Base-by-base conservation (phyloP, 2,113 vertebrate genomes). In the Lontra canadensis region DNA sequence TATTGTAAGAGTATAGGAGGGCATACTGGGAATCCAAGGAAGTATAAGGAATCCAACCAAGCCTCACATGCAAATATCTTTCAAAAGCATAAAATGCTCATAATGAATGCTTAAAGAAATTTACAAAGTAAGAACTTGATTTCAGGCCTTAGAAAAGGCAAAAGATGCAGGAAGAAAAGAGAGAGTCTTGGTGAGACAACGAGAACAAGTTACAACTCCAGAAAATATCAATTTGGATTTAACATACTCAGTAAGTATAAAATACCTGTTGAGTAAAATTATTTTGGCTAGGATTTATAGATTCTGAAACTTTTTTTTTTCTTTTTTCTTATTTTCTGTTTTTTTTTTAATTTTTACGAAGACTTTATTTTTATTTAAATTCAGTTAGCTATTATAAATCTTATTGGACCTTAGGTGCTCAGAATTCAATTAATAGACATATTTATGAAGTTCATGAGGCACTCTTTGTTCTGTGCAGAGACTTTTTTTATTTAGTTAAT, bases 101-200 rank as follows among this genome's bases (percentile, higher is more conserved):
- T 44, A 36, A 8, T 39, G 3, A 92, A 29, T 47, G 47, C 25
- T 84, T 23, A 65, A 86, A 95, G 63, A 6, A 9, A 42, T 55
- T 95, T 29, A 79, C 97, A 85, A 97, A 97, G 57, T 93, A 1
- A 94, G 11, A 31, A 7, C 97, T 96, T 98, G 69, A 52, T 97
- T 97, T 89, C 99, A 99, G 99, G 99, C 99, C 95, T 99, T 99
- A 96, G 99, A 99, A 98, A 99, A 99, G 94, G 99, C 99, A 91
- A 99, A 99, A 99, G 99, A 99, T 95, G 99, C 99, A 20, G 99
- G 99, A 74, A 99, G 99, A 98, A 99, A 99, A 97, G 99, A 99
- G 98, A 98, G 99, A 96, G 98, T 98, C 0, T 97, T 99, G 98
- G 99, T 99, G 97, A 99, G 99, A 94, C 99, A 99, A 96, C 98